phyloP scores from a whole-genome alignment of 2,888 invertebrate genomes.

The Autographa pulchrina region DNA sequence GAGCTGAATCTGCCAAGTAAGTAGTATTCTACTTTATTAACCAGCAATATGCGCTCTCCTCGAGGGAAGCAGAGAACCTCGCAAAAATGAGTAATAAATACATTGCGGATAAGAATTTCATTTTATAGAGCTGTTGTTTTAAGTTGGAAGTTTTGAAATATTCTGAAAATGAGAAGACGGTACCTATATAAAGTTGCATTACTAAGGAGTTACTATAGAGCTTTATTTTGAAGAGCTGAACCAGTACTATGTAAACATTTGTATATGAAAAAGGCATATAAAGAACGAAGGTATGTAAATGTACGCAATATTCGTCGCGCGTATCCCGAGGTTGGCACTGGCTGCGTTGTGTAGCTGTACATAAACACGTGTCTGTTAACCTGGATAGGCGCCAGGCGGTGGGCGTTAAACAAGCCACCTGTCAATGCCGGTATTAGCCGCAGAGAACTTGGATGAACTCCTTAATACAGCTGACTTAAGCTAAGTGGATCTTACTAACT shows the following conservation, averaged over 20 bases:
- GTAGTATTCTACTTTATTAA: constrained; percentile 48
- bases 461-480: background rate
- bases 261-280: background rate
- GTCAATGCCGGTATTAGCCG: constrained; percentile 3
- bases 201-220: background rate
- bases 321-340: background rate
- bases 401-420: constrained; percentile 7
- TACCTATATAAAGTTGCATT: background rate
- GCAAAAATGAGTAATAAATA: constrained; percentile 15
- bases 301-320: background rate
- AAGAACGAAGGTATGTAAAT: background rate
- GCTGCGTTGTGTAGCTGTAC: constrained; percentile 3
- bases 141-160: background rate
- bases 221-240: background rate
- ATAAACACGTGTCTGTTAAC: constrained; percentile 6
- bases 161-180: background rate
- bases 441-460: background rate
- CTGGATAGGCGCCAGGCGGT: background rate
- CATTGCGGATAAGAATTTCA: constrained; percentile 1
- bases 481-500: background rate
- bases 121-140: constrained; percentile 9
- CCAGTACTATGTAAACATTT: background rate
- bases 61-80: constrained; percentile 8
- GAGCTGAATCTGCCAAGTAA: constrained; percentile 48
- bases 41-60: constrained; percentile 36